phyloP scores from a whole-genome alignment of 2,797 vertebrate genomes.

The Falco naumanni region DNA sequence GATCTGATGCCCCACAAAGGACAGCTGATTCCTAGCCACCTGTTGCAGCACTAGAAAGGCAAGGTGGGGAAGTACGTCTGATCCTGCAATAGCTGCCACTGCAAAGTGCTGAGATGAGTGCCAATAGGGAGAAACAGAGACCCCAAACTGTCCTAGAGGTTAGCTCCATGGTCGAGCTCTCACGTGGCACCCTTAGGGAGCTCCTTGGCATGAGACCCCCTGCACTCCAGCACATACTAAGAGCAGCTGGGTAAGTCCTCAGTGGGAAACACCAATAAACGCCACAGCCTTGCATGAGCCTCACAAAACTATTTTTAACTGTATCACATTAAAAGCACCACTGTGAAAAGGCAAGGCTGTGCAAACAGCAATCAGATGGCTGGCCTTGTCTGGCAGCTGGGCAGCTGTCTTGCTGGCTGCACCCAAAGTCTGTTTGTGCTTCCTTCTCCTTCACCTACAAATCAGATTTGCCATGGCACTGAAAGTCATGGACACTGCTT shows the following conservation, averaged over 20 bases:
- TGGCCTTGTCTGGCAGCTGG: neutral
- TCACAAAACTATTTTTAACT: neutral
- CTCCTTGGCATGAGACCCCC: neutral
- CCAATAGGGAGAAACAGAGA: neutral
- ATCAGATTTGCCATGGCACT: neutral
- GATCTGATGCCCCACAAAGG: neutral
- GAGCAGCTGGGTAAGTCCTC: fast-evolving
- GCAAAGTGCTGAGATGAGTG: neutral
- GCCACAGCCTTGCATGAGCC: too few relatives aligned
- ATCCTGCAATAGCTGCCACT: neutral
- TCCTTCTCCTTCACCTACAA: neutral
- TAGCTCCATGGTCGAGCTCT: neutral
- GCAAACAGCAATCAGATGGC: neutral
- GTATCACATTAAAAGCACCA: neutral
- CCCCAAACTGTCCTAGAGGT: neutral
- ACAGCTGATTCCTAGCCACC: neutral
- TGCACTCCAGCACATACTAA: fast-evolving
- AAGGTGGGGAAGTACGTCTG: neutral
- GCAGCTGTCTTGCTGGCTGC: neutral
- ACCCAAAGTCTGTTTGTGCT: neutral
- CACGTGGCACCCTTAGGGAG: neutral
- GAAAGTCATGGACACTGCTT: neutral
- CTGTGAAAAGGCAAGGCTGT: neutral
- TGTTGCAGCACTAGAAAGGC: neutral
- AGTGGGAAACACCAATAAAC: neutral